phyloP scores from a whole-genome alignment of 1,140 invertebrate genomes.

The Trichomalopsis sarcophagae region DNA sequence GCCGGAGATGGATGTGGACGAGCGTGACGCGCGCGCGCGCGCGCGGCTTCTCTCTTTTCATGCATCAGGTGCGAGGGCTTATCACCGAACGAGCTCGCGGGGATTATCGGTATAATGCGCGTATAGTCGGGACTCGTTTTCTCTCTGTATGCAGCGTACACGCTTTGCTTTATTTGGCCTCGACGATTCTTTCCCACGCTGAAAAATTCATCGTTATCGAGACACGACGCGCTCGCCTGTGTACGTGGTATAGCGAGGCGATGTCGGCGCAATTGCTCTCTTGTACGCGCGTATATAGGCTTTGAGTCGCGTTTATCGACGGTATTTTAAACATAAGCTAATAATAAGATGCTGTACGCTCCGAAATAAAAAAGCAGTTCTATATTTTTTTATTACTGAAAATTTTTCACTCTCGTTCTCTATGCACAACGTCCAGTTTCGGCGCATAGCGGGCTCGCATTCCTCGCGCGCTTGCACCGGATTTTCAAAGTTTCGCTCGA shows the following conservation, averaged over 20 bases:
- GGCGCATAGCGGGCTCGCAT: conserved; percentile 54
- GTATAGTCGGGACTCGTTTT: background rate
- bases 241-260: background rate
- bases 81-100: conserved; percentile 1
- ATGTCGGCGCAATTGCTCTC: conserved; percentile 10
- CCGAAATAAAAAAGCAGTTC: background rate
- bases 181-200: conserved; percentile 36
- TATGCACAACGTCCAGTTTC: background rate
- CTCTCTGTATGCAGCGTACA: background rate
- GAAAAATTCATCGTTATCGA: conserved; percentile 46
- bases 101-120: conserved; percentile 35
- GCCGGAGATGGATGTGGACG: background rate
- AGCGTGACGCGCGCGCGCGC: conserved; percentile 6
- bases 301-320: background rate
- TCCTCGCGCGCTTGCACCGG: conserved; percentile 60
- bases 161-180: background rate
- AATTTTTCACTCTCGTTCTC: conserved; percentile 58
- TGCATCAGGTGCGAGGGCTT: conserved; percentile 24
- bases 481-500: conserved; percentile 66
- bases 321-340: conserved; percentile 15
- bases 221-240: background rate
- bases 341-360: background rate
- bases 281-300: background rate
- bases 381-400: no score
- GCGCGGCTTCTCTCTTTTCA: background rate